Percentiles rank a stretch among this genome's conserved stretches.
phyloP scores from a whole-genome alignment of 2,113 vertebrate genomes.

The Chloebia gouldiae region DNA sequence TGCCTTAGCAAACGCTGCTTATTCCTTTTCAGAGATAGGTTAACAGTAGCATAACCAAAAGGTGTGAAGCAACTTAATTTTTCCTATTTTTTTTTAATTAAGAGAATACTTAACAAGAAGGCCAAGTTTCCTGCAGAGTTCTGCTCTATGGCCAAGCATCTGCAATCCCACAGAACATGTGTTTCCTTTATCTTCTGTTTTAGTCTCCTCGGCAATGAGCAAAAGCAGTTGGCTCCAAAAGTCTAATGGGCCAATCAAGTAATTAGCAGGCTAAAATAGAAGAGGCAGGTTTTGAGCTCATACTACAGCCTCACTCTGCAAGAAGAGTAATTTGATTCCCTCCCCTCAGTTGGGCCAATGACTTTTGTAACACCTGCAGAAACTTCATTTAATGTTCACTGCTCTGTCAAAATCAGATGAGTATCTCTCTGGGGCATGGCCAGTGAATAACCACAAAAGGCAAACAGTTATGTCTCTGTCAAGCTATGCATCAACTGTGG shows the following conservation, averaged over 20 bases:
- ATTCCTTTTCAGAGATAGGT: neutral
- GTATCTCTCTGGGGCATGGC: neutral
- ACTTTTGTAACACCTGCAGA: neutral
- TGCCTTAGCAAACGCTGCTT: neutral
- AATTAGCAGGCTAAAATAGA: neutral
- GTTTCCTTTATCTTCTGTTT: neutral
- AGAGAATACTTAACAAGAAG: neutral
- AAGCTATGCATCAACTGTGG: neutral
- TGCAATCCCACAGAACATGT: neutral
- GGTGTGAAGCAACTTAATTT: neutral
- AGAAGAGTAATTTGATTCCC: neutral
- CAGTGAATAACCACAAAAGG: neutral
- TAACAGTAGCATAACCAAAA: neutral
- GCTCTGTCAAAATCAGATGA: neutral
- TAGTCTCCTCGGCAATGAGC: neutral
- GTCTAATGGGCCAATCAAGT: rapidly evolving
- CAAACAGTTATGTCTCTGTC: neutral
- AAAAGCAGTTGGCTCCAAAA: neutral
- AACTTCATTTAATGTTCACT: neutral
- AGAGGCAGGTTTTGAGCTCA: neutral
- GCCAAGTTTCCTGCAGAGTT: neutral
- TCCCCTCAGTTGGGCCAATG: neutral
- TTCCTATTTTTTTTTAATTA: neutral
- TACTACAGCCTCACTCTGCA: neutral
- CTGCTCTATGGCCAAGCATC: neutral